Percentiles rank a stretch among this genome's conserved stretches.
phyloP scores from a whole-genome alignment of 2,888 invertebrate genomes.

The Eulithis prunata region DNA sequence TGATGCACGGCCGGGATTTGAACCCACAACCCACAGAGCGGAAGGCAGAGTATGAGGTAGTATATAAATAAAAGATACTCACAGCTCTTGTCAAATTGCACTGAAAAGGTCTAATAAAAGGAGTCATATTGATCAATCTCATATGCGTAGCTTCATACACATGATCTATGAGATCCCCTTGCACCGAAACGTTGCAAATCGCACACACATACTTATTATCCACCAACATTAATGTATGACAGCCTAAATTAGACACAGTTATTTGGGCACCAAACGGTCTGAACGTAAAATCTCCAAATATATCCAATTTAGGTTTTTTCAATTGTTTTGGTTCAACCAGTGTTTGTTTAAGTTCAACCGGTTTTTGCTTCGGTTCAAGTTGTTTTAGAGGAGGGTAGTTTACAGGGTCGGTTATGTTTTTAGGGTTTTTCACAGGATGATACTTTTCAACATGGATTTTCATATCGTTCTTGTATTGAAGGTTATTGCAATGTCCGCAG shows the following conservation, averaged over 20 bases:
- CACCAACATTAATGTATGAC: slow-evolving; percentile 21
- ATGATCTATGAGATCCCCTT: slow-evolving; percentile 24
- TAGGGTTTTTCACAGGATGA: slow-evolving; percentile 23
- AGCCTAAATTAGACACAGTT: slow-evolving; percentile 24
- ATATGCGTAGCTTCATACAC: slow-evolving; percentile 26
- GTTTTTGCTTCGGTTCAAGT: not conserved
- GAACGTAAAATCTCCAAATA: slow-evolving; percentile 24
- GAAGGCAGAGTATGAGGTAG: too few relatives aligned
- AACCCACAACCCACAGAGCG: too few relatives aligned
- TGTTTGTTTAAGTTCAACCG: too few relatives aligned
- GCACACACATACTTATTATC: slow-evolving; percentile 25
- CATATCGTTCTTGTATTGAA: slow-evolving; percentile 31
- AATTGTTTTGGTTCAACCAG: too few relatives aligned
- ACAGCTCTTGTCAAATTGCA: slow-evolving; percentile 46
- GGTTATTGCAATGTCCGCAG: slow-evolving; percentile 57
- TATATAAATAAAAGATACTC: slow-evolving; percentile 38
- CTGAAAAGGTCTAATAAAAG: slow-evolving; percentile 43
- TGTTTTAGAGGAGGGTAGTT: not conserved
- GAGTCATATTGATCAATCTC: slow-evolving; percentile 26
- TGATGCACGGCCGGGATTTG: too few relatives aligned
- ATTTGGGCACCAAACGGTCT: slow-evolving; percentile 28
- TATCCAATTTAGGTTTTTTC: not conserved
- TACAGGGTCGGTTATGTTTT: not conserved
- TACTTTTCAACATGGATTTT: slow-evolving; percentile 15
- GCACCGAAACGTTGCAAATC: slow-evolving; percentile 24